These are phyloP conservation scores for Poecile montanus DNA, from an alignment of 2,797 vertebrate genomes.

Conservation along the genomic window DNA sequence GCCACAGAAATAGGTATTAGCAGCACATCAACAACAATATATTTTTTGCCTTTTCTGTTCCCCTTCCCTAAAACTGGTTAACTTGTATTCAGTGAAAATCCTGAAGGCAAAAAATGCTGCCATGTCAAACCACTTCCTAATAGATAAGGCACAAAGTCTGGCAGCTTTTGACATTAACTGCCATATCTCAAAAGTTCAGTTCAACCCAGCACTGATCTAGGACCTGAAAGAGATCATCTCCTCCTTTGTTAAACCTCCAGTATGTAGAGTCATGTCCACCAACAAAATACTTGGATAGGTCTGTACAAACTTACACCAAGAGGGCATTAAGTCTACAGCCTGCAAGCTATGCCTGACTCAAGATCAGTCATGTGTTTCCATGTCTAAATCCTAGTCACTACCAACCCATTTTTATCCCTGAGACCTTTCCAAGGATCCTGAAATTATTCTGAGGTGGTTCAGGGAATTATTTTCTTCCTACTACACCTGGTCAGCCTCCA, in stretches of 20 bases:
- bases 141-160: background rate
- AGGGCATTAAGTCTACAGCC: background rate
- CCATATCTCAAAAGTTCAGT: background rate
- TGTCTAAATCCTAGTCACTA: background rate
- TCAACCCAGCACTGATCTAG: background rate
- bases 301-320: background rate
- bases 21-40: background rate
- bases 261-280: background rate
- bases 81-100: background rate
- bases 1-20: background rate
- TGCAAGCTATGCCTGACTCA: fast-evolving
- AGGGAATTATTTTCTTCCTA: background rate
- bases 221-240: background rate
- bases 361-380: background rate
- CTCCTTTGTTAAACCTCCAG: background rate
- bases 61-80: background rate
- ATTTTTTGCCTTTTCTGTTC: background rate
- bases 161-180: background rate
- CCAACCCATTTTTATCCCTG: background rate
- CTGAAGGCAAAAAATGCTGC: background rate
- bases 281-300: background rate
- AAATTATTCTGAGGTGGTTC: background rate
- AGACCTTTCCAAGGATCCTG: background rate
- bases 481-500: background rate
- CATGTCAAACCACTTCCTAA: background rate